Evolutionary conservation across 2,113 vertebrate species (phyloP), one percentile per base, ranked within the genome.

Genomic region (Onychorhynchus coronatus): DNA sequence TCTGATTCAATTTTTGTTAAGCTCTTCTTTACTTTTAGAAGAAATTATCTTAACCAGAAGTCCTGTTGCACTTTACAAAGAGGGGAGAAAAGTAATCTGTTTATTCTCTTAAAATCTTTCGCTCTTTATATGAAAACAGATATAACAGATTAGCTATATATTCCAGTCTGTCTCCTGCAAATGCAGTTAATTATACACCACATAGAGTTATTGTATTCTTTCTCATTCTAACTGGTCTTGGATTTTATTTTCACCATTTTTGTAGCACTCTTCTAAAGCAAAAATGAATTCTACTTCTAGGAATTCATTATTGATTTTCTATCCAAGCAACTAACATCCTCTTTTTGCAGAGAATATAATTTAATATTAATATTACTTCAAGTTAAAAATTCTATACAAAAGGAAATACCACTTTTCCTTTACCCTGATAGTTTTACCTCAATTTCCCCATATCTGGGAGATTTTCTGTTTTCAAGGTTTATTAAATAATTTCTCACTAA

Each of bases 1-100:
- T 90, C 35, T 63, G 24, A 61, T 82, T 33, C 21, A 53, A 8
- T n/a, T 85, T 67, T 70, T 35, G 19, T 73, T 28, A 15, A 62
- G 42, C 31, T 3, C 7, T 70, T 31, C 15, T 74, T 67, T 78
- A 58, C 20, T 47, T 11, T 49, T 68, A 12, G 33, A 55, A 84
- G 19, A 23, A 88, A 35, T 63, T 78, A 27, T 2, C 30, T 80
- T 81, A 68, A 67, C 12, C 11, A 55, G 22, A 81, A 82, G 49
- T 77, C n/a, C 18, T 82, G 4, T 79, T 89, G 53, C 7, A 17
- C 23, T 55, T 89, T 61, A 73, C 24, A 68, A 30, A 76, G 25
- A 1, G 3, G 4, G 3, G 4, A 44, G 13, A 8, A 2, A 15
- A 61, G 42, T 12, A 67, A 56, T 42, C 11, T 12, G 2, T 70